Base-by-base conservation (phyloP, 2,113 vertebrate genomes). In the Gambusia holbrooki region DNA sequence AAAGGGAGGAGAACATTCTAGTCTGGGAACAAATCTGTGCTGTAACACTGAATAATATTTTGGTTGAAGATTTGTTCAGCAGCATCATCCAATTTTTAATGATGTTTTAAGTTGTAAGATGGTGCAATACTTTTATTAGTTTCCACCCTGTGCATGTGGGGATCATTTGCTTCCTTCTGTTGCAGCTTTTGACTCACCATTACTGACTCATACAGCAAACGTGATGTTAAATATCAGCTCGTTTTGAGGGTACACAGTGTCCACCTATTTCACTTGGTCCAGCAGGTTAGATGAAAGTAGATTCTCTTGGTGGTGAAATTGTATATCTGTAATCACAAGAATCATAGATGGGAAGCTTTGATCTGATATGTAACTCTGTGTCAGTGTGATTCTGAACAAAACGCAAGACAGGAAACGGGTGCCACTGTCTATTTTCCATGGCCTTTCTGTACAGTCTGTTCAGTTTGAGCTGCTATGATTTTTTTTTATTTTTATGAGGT, bases 391-490 rank as follows among this genome's bases (percentile, higher is more conserved):
- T 29, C 28, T 60, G 5, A 28, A 70, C 42, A 62, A 15, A 66
- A 42, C 45, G 25, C 33, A 60, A 15, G 45, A 29, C 29, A 3
- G 14, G n/a, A 62, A 79, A 40, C 17, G 17, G 67, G 40, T 70
- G 25, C 27, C 62, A 17, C 29, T 2, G 48, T 88, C 62, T 51
- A 15, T 33, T 77, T 62, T 62, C 8, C 42, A 10, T 66, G 74
- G 65, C 73, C 70, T 73, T 72, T 82, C 30, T 84, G 78, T 74
- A 63, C 79, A 87, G 66, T 7, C 17, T 79, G 33, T 79, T 63
- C 28, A 17, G 13, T 74, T 77, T 84, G 71, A 84, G 79, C 82
- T 84, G 84, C 83, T 67, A 12, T 66, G 51, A 42, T 79, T 72
- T 51, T 27, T 27, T 27, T 27, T 27, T 27, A n/a, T n/a, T 27